Evolutionary conservation across 2,113 vertebrate species (phyloP), one percentile per base, ranked within the genome.

Genomic region (Colinus virginianus): DNA sequence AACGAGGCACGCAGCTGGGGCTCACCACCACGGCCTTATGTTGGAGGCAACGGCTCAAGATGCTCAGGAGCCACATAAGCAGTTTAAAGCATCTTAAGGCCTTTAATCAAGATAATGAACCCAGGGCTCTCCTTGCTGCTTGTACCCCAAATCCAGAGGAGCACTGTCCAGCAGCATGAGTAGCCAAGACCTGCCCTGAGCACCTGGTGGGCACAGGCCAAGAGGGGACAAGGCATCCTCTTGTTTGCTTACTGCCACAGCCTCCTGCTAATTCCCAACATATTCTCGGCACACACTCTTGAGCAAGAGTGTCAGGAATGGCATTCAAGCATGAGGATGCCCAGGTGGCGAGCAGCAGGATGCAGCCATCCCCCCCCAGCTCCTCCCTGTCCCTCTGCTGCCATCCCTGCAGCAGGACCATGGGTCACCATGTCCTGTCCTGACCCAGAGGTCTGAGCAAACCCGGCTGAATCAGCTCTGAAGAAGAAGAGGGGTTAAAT

Each of bases 401-500:
- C 59, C 34, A 36, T 16, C n/a, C n/a, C 34, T 25, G 23, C 59
- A 16, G 59, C 59, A 61, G 59, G 34, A 22, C 21, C 0, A 0
- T 17, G 42, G n/a, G 22, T 34, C 56, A 45, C 6, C 32, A 23
- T 10, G 45, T 20, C 63, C 11, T 78, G 46, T 70, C 63, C 48
- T 42, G 21, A 46, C 2, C 13, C 5, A 7, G 15, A 26, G 20
- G 0, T 21, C 51, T 32, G 51, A n/a, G 30, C 14, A 80, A 59
- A 78, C 4, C 38, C 53, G 23, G 6, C 7, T 34, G 7, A 7
- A 55, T 49, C 55, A 25, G 20, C 26, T 87, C 62, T n/a, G 55
- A 42, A 53, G 51, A 53, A 45, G 53, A 45, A 34, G 58, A 67
- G 89, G 46, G 78, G 90, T 93, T 91, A 95, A 91, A 85, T 13